phyloP scores from a whole-genome alignment of 2,113 vertebrate species.

The Empidonax traillii region DNA sequence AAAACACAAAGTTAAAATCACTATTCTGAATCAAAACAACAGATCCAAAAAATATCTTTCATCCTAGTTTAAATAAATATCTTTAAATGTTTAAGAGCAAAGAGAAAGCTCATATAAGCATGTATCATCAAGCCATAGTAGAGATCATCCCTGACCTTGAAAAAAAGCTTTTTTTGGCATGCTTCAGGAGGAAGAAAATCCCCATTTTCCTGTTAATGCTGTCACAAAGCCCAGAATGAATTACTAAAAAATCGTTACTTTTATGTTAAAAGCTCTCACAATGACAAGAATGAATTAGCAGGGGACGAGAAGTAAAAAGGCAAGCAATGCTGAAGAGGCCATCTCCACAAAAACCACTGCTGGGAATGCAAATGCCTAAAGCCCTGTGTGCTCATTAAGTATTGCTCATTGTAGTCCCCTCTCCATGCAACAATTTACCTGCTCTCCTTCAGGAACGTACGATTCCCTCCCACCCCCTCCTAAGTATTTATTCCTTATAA shows the following conservation, averaged over 20 bases:
- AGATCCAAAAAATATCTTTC: neutral
- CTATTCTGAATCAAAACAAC: neutral
- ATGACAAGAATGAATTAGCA: conserved; percentile 31
- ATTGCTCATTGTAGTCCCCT: neutral
- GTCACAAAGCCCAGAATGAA: neutral
- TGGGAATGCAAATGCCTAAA: neutral
- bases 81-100: neutral
- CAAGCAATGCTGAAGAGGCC: neutral
- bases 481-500: neutral
- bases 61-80: neutral
- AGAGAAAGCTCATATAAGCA: neutral
- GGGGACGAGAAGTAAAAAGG: neutral
- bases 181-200: neutral
- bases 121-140: neutral
- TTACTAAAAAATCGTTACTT: conserved; percentile 18
- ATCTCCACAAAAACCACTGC: neutral
- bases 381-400: neutral
- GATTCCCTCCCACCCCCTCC: neutral
- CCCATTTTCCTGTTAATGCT: conserved; percentile 3
- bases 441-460: neutral
- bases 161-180: neutral
- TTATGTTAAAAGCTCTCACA: conserved; percentile 19
- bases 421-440: neutral
- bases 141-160: neutral
- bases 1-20: neutral